Conservation (phyloP, 2,888 invertebrate genomes). For the Lasioglossum leucozonium region DNA sequence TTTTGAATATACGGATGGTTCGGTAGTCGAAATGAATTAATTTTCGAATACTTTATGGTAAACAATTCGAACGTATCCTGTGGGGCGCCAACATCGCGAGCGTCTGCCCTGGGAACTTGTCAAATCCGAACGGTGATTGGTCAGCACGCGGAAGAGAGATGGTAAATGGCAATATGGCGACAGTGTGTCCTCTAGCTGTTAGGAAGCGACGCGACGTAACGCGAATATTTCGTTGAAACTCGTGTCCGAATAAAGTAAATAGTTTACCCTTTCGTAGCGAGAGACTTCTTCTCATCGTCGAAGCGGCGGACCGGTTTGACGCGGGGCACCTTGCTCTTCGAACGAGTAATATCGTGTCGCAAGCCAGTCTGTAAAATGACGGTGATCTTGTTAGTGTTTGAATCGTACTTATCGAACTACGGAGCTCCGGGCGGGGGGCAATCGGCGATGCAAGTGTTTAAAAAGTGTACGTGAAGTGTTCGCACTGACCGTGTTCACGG, state of each 20-base stretch:
- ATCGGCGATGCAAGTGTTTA: constrained; percentile 24
- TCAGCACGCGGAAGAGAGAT: constrained; percentile 52
- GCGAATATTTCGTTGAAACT: constrained; percentile 45
- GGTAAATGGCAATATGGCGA: constrained; percentile 79
- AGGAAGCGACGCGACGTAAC: constrained; percentile 68
- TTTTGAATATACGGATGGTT: neutral
- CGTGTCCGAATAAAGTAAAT: constrained; percentile 20
- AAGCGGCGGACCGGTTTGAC: constrained; percentile 21
- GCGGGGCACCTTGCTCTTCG: constrained; percentile 47
- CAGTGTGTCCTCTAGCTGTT: constrained; percentile 74
- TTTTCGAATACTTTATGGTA: neutral
- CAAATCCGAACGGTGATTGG: constrained; percentile 74
- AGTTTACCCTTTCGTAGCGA: constrained; percentile 81
- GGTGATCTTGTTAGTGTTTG: constrained; percentile 55
- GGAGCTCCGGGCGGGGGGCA: constrained; percentile 5
- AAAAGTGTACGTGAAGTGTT: constrained; percentile 80
- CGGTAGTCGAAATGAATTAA: neutral
- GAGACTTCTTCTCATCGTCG: constrained; percentile 70
- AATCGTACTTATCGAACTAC: constrained; percentile 9
- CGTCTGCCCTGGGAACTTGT: constrained; percentile 75
- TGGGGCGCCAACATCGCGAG: constrained; percentile 43
- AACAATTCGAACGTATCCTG: constrained; percentile 11
- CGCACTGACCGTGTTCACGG: constrained; percentile 73
- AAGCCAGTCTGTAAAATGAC: constrained; percentile 67
- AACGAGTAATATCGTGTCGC: constrained; percentile 58